Evolutionary conservation across 2,888 invertebrate genomes (phyloP), one percentile per base, ranked within the genome.

Genomic region (Gryllus longicercus): DNA sequence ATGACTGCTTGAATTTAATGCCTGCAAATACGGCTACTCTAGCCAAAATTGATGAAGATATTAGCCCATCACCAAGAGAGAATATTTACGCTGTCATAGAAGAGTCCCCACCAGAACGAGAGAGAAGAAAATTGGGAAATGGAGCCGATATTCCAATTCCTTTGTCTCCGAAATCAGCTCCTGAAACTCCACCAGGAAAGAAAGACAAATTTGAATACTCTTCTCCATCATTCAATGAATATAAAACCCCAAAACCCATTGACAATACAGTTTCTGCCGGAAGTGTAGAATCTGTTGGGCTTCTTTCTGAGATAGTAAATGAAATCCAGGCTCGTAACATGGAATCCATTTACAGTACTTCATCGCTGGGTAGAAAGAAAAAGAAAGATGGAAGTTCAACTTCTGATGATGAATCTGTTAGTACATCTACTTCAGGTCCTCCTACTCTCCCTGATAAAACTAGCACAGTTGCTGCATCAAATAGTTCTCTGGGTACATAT

Each of bases 21-120:
- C 89, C 90, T 76, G 90, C 91, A 38, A 82, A 84, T 51, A 75
- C 81, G 75, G 84, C 90, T 0, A 90, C 92, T 0, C 85, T 93
- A 81, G 90, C 91, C 0, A 91, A 92, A 83, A 92, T 93, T 78
- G 89, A 90, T 82, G 89, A 90, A 82, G 90, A 90, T 84, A 87
- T 87, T 82, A 90, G 91, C 0, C 88, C 89, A 5, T 86, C 89
- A 18, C 88, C 87, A 78, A 87, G 87, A 23, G 95, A 95, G 85
- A 95, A 95, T 84, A 96, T 96, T 82, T 96, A 96, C 85, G 95
- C 95, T 0, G 94, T 95, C 0, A 96, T 96, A 78, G 95, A 96
- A 85, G 96, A 96, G 85, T 90, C 91, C 63, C 92, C 93, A 0
- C 87, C 87, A 0, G 84, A 88, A 75, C 38, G 75, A 25, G 50